Percentiles rank a stretch among this genome's conserved stretches.
phyloP scores from a whole-genome alignment of 2,888 invertebrate species.

The Parnassius glacialis region DNA sequence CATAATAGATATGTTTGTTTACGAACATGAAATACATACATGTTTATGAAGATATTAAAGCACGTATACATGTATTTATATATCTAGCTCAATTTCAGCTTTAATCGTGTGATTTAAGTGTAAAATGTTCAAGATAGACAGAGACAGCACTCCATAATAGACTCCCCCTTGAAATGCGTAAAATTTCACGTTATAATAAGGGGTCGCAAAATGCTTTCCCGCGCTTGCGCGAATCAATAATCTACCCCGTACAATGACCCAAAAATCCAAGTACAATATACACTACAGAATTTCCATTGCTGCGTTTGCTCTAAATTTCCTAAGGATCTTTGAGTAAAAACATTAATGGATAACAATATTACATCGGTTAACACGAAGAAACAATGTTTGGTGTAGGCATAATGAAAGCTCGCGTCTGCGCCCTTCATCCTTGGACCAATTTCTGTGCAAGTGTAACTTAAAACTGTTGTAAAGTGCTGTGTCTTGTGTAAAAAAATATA shows the following conservation, averaged over 20 bases:
- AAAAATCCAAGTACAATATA: neutral
- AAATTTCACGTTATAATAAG: conserved; percentile 24
- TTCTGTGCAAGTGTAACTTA: conserved; percentile 63
- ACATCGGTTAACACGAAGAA: neutral
- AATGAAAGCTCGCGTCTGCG: conserved; percentile 64
- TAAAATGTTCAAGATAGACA: neutral
- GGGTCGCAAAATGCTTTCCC: conserved; percentile 52
- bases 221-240: conserved; percentile 78
- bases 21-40: no score
- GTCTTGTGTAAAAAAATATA: conserved; percentile 54
- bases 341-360: conserved; percentile 37
- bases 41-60: no score
- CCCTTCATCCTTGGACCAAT: conserved; percentile 67
- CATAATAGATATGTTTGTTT: no score
- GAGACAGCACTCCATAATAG: conserved; percentile 27
- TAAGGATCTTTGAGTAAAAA: no score
- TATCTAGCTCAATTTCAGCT: neutral
- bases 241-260: conserved; percentile 38
- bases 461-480: conserved; percentile 61
- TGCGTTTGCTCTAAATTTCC: conserved; percentile 24
- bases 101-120: neutral
- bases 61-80: no score
- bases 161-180: conserved; percentile 29
- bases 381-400: conserved; percentile 42
- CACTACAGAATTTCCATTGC: conserved; percentile 38